Evolutionary conservation across 1,140 invertebrate genomes (phyloP), one percentile per base, ranked within the genome.

Genomic region (Leptinotarsa defecta): DNA sequence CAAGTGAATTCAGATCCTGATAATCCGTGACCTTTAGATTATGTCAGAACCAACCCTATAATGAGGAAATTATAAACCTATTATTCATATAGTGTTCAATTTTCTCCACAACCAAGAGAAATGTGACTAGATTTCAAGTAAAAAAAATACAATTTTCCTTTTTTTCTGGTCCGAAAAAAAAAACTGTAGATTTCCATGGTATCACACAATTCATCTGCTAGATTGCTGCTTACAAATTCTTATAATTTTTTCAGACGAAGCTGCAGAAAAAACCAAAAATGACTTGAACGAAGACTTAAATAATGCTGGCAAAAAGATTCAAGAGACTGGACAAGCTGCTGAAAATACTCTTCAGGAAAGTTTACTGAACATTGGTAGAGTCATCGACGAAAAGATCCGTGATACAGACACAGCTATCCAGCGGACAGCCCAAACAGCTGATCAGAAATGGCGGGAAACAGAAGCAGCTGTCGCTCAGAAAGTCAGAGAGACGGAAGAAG

Each of bases 261-360:
- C 68, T 20, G 72, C 76, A 6, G 61, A 20, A 24, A 73, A 73
- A 64, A 68, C 76, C 22, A 79, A 79, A 72, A 74, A 74, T 24
- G 73, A 73, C 17, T 6, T 77, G 49, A 74, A 69, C 48, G 76
- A 77, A 48, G 76, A 77, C 43, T 74, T 79, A 15, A 73, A 77
- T 57, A 69, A 68, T 19, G 63, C 57, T 13, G 77, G 63, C 13
- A 13, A 48, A 48, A 72, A 76, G 68, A 69, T 71, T 67, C 64
- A 69, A 19, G 68, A 69, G 43, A 43, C n/a, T 19, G 68, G 57
- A 71, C n/a, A 20, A 3, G 69, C 34, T 52, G 69, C 69, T 71
- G 24, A 71, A 57, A n/a, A 15, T 6, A 57, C 17, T 5, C 19
- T 57, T 19, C 69, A 57, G 15, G 63, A 65, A 22, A 57, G 52